Conservation (phyloP, 2,797 vertebrate genomes). For the Acrossocheilus fasciatus region DNA sequence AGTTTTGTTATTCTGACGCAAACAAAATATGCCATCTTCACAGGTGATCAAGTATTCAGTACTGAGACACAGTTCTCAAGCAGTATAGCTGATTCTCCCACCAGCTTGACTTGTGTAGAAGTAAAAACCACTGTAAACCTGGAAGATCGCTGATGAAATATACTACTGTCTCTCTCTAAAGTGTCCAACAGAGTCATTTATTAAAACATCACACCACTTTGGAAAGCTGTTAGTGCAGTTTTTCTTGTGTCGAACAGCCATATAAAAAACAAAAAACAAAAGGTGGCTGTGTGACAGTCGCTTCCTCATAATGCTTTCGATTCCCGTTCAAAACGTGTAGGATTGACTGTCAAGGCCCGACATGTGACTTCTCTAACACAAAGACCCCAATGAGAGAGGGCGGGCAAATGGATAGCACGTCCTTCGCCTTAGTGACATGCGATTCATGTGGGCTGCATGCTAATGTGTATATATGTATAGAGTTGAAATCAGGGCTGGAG, state of each 20-base stretch:
- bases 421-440: not conserved
- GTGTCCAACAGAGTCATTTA: slow-evolving; percentile 30
- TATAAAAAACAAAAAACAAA: slow-evolving; percentile 38
- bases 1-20: slow-evolving; percentile 42
- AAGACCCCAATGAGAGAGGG: not conserved
- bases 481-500: slow-evolving; percentile 1
- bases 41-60: slow-evolving; percentile 34
- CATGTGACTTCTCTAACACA: slow-evolving; percentile 37
- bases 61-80: slow-evolving; percentile 29
- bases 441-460: not conserved
- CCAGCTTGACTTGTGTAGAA: slow-evolving; percentile 17
- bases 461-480: not conserved
- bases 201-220: slow-evolving; percentile 30
- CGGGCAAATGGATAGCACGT: not conserved
- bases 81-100: slow-evolving; percentile 1
- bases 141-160: slow-evolving; percentile 3
- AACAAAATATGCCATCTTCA: slow-evolving; percentile 18
- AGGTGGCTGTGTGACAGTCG: slow-evolving; percentile 23
- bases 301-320: slow-evolving; percentile 57
- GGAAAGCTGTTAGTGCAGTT: slow-evolving; percentile 61
- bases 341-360: slow-evolving; percentile 7
- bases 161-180: slow-evolving; percentile 5
- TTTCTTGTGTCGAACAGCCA: slow-evolving; percentile 45
- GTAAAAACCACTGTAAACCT: slow-evolving; percentile 28
- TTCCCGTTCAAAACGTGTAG: slow-evolving; percentile 54